These are phyloP conservation scores for Lysandra bellargus DNA, from an alignment of 2,888 invertebrate species.

Conservation along the genomic window DNA sequence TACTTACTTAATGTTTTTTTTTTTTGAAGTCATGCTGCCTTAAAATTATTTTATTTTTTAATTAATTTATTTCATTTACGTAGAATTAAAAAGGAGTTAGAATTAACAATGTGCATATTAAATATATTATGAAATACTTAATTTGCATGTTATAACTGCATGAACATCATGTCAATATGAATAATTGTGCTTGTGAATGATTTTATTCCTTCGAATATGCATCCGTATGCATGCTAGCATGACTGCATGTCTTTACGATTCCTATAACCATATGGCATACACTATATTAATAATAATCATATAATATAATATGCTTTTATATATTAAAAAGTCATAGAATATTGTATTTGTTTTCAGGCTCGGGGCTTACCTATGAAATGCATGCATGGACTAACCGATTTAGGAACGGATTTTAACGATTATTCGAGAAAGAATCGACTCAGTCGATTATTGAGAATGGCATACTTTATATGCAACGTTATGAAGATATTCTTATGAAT, in stretches of 20 bases:
- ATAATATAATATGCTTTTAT: background rate
- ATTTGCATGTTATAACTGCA: no score
- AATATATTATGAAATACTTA: no score
- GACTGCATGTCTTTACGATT: background rate
- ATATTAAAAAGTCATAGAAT: slow-evolving; percentile 4
- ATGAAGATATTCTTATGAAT: background rate
- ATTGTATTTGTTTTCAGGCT: slow-evolving; percentile 66
- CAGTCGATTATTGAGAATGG: background rate
- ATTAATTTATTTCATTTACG: background rate
- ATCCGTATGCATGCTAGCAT: background rate
- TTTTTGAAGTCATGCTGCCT: background rate
- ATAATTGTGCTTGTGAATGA: background rate
- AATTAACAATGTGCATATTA: no score
- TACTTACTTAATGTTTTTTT: background rate
- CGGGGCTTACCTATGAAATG: slow-evolving; percentile 75
- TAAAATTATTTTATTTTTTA: background rate
- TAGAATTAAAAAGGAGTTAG: no score
- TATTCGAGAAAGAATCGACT: background rate
- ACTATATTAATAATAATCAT: background rate
- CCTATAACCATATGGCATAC: background rate
- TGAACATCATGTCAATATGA: background rate
- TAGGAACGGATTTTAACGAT: slow-evolving; percentile 29
- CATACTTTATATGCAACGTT: background rate
- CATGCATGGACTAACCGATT: slow-evolving; percentile 68
- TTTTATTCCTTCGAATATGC: background rate